Evolutionary conservation across 2,113 vertebrate genomes (phyloP), one percentile per base, ranked within the genome.

Genomic region (Aspiorhynchus laticeps): DNA sequence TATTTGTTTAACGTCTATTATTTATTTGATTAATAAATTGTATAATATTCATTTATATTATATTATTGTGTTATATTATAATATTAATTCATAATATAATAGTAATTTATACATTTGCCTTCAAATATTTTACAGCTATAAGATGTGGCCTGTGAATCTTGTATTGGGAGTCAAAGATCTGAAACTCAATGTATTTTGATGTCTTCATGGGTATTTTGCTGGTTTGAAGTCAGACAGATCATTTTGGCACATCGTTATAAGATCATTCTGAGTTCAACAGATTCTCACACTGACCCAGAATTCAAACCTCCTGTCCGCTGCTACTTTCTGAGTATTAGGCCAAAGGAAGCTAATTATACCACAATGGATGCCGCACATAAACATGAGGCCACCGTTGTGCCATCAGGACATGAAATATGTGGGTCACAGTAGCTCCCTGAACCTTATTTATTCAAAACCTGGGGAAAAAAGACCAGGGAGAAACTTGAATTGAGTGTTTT

Each of bases 291-390:
- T 65, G 41, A 24, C 53, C 53, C 43, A 59, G 43, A 80, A 89
- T 48, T 41, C 41, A 74, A 65, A 84, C 63, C 74, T 46, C 38
- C 26, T 11, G 46, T 56, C 46, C 19, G 63, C 67, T 53, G 21
- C 36, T 41, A 48, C 75, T 43, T 6, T 59, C 59, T 21, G 59
- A 21, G 38, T 56, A 76, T 90, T 69, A 89, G 79, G 82, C 53
- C 84, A 85, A 41, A 78, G 36, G 69, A 31, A 77, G 61, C 73
- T 83, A 86, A 86, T 79, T 88, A 87, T 88, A 87, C 75, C 33
- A 36, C 79, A 63, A 24, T 75, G 48, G 24, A 76, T 63, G 86
- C 63, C 59, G 36, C 46, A 56, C 28, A 69, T 41, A 80, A 83
- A 76, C 48, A 53, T 41, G 31, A 81, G 81, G 65, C 84, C 77